Evolutionary conservation across 1,140 invertebrate genomes (phyloP), one percentile per base, ranked within the genome.

Genomic region (Melitaea cinxia): DNA sequence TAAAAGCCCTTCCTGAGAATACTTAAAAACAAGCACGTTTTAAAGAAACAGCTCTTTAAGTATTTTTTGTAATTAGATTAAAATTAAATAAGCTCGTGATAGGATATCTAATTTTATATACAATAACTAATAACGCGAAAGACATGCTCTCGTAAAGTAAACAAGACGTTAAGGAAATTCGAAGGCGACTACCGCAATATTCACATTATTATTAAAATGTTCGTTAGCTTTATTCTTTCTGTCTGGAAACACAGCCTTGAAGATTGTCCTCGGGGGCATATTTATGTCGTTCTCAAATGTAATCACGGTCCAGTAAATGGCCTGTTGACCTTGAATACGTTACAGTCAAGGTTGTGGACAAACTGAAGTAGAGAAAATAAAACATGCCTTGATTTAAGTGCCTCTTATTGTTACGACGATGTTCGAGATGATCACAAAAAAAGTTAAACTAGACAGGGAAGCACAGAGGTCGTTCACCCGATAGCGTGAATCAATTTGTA

Each of bases 391-490:
- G 12, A 24, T 15, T 24, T 55, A 74, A 77, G 75, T 76, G 76
- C 72, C 78, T 82, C 72, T 73, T 65, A 82, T 88, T 86, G 82
- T 85, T 72, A 55, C 70, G 61, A 54, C 56, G 62, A 73, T 78
- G 78, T 77, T 83, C 66, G 72, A 78, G 82, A 80, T 82, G 82
- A 82, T 72, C 65, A 76, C 58, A 64, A 85, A 85, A 83, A 82
- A 77, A 77, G 61, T 66, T 57, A 70, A 37, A 66, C 5, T 72
- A 72, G 77, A 70, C 73, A 77, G 81, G 76, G 77, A 71, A 75
- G 63, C 67, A 70, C 72, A 54, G 61, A 75, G 83, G 83, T 83
- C 80, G 71, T 72, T 83, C 65, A 84, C 71, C 83, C 68, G 75
- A 53, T 72, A 74, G 77, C n/a, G 72, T 85, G 76, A 77, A 78